Conservation (phyloP, 2,888 invertebrate genomes). For the Phyllotreta striolata region DNA sequence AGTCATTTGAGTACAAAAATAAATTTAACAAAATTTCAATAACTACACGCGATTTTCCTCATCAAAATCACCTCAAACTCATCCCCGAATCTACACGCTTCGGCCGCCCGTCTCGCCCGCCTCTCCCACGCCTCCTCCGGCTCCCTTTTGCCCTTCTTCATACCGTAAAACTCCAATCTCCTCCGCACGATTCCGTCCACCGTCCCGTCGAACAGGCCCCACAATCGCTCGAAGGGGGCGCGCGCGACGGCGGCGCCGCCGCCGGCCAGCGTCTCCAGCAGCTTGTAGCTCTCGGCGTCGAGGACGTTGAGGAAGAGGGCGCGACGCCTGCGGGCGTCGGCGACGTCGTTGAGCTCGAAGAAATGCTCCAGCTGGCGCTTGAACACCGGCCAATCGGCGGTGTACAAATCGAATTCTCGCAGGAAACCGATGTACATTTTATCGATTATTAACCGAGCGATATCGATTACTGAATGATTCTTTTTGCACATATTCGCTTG, state of each 20-base stretch:
- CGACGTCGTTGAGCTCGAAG: slow-evolving; percentile 40
- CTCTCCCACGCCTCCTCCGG: slow-evolving; percentile 41
- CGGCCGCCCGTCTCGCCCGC: slow-evolving; percentile 38
- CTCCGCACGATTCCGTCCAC: slow-evolving; percentile 32
- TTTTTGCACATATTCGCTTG: not conserved
- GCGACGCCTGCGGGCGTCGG: slow-evolving; percentile 34
- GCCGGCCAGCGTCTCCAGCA: slow-evolving; percentile 38
- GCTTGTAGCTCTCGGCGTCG: slow-evolving; percentile 44
- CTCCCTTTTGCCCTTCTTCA: slow-evolving; percentile 37
- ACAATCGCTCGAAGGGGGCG: slow-evolving; percentile 34
- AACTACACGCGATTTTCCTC: slow-evolving; percentile 43
- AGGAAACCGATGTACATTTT: slow-evolving; percentile 30
- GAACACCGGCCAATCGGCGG: slow-evolving; percentile 38
- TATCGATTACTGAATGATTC: not conserved
- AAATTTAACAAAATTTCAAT: slow-evolving; percentile 27
- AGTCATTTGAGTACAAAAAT: too few relatives aligned
- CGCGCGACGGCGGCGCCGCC: slow-evolving; percentile 35
- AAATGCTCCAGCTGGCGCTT: slow-evolving; percentile 40
- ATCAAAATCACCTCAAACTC: slow-evolving; percentile 34
- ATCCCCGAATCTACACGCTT: slow-evolving; percentile 41
- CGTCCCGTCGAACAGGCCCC: slow-evolving; percentile 35
- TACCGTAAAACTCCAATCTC: slow-evolving; percentile 42
- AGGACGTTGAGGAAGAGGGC: slow-evolving; percentile 44
- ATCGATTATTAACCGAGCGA: not conserved
- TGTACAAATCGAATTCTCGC: slow-evolving; percentile 29